Conservation (phyloP, 2,113 vertebrate genomes). For the Verasper variegatus region DNA sequence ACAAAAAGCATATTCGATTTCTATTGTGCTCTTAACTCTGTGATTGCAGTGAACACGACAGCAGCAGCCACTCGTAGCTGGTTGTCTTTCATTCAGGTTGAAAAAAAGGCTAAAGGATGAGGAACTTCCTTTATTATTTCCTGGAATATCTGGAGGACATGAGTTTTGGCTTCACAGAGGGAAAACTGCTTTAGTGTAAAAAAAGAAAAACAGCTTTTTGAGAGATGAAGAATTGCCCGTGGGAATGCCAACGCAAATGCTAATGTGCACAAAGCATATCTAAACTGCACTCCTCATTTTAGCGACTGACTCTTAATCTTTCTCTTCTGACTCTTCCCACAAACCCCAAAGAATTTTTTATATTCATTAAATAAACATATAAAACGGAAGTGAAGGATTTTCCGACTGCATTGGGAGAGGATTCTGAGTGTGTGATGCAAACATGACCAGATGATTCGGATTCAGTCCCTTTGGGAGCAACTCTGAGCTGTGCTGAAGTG, state of each 20-base stretch:
- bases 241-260: conserved; percentile 34
- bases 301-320: conserved; percentile 27
- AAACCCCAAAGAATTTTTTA: not conserved
- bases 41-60: conserved; percentile 28
- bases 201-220: conserved; percentile 1
- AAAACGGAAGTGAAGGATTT: conserved; percentile 3
- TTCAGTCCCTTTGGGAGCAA: not conserved
- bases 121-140: conserved; percentile 53
- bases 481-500: not conserved
- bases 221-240: conserved; percentile 35
- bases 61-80: conserved; percentile 20
- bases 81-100: conserved; percentile 43
- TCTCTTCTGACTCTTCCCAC: conserved; percentile 29
- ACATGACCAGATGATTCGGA: conserved; percentile 9
- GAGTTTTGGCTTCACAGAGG: conserved; percentile 44
- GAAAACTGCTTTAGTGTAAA: conserved; percentile 30
- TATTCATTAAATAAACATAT: conserved; percentile 5
- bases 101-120: conserved; percentile 12
- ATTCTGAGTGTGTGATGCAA: too few species aligned
- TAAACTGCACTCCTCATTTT: conserved; percentile 18
- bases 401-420: too few species aligned
- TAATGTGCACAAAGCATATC: conserved; percentile 29
- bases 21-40: conserved; percentile 26
- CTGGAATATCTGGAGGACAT: conserved; percentile 54
- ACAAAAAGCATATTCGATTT: not conserved